phyloP scores from a whole-genome alignment of 2,888 invertebrate species.

The Germaria angustata region DNA sequence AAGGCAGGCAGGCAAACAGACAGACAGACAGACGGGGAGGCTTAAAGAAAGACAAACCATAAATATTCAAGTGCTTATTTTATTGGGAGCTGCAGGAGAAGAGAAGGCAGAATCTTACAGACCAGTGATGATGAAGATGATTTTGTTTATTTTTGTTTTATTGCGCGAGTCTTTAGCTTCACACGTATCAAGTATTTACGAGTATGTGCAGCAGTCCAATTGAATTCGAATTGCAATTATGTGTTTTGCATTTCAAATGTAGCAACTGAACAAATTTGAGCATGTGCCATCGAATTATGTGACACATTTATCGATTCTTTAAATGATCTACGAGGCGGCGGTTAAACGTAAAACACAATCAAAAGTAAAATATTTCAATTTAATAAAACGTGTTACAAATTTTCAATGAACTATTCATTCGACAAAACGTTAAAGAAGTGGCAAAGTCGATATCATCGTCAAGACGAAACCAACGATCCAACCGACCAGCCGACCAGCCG shows the following conservation, averaged over 20 bases:
- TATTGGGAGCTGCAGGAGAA: not conserved
- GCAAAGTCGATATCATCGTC: constrained; percentile 38
- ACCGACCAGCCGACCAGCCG: not conserved
- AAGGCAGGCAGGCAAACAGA: not conserved
- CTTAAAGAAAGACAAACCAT: constrained; percentile 42
- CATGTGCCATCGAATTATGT: constrained; percentile 68
- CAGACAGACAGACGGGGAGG: constrained; percentile 4
- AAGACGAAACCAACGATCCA: not conserved
- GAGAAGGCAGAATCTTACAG: not conserved
- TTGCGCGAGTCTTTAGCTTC: constrained; percentile 28
- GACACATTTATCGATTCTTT: constrained; percentile 70
- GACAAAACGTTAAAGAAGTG: constrained; percentile 12
- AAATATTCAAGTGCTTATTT: constrained; percentile 61
- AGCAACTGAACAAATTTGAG: constrained; percentile 52
- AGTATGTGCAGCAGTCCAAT: constrained; percentile 47
- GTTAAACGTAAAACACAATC: constrained; percentile 63
- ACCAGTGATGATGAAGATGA: constrained; percentile 25
- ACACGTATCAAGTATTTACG: constrained; percentile 50
- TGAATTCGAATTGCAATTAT: constrained; percentile 51
- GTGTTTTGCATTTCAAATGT: constrained; percentile 64
- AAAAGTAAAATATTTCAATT: constrained; percentile 69
- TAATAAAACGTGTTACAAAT: constrained; percentile 64
- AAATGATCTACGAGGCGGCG: constrained; percentile 68
- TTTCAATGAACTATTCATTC: constrained; percentile 33
- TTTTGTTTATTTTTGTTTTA: constrained; percentile 30